Evolutionary conservation across 2,113 vertebrate species (phyloP), one percentile per base, ranked within the genome.

Genomic region (Peromyscus polionotus): DNA sequence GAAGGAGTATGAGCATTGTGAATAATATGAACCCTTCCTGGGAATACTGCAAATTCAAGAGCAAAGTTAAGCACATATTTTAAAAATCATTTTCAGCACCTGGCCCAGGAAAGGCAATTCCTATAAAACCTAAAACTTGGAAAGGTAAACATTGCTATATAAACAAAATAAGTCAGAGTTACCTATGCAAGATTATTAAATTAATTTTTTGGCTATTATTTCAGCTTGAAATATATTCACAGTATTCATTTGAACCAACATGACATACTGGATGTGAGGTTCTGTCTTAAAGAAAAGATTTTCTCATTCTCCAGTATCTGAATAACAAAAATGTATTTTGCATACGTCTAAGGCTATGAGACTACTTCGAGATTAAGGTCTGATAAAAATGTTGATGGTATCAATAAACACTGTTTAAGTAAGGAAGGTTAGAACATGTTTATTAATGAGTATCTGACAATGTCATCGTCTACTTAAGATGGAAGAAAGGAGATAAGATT

Each of bases 391-490:
- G 57, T 92, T 73, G 94, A 85, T 90, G 70, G 63, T 85, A 92
- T 98, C 95, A 92, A 54, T 93, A 92, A 97, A 96, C 65, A 42
- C 42, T 84, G 7, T 80, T 97, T 84, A 93, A 80, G 83, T 90
- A 90, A 42, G 96, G 67, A 97, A 92, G 84, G 57, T 84, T 80
- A 95, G 84, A 94, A 92, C 79, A 42, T 88, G 79, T 93, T 92
- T n/a, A 75, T 96, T 96, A 96, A 95, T 92, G 84, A 96, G 93
- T 93, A 92, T 91, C 92, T 96, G 86, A 75, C 92, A 95, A 95
- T 88, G 90, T 80, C 87, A 94, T 96, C 80, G 81, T 95, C 90
- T 88, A 79, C 75, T 93, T 96, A 95, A 93, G 72, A 92, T 16
- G n/a, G 79, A 96, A 89, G 59, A 96, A 88, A 90, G 26, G 61